Evolutionary conservation across 1,140 invertebrate species (phyloP).

Genomic region (Holotrichia oblita): DNA sequence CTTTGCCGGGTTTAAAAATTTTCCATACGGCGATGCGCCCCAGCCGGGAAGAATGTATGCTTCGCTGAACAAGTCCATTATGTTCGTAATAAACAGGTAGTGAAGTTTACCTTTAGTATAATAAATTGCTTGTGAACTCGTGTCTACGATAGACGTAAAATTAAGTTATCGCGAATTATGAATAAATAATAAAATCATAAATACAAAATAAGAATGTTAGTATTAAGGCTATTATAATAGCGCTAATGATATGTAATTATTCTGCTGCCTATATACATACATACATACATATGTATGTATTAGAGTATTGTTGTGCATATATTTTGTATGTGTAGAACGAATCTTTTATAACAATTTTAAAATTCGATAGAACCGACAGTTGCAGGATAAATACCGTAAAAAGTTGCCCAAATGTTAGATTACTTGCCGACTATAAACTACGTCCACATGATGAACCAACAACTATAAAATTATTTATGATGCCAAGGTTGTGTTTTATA

Average conservation of each 20-base stretch:
- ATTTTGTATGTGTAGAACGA: no score
- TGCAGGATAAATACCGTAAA: background rate
- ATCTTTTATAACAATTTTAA: background rate
- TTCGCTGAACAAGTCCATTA: background rate
- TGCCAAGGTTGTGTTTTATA: background rate
- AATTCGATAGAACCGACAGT: background rate
- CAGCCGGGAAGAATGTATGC: background rate
- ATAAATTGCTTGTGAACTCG: no score
- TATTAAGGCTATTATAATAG: no score
- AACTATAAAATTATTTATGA: background rate
- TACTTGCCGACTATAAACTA: background rate
- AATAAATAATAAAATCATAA: no score
- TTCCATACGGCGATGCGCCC: background rate
- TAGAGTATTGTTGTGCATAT: no score
- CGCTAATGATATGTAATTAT: no score
- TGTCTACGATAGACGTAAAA: no score
- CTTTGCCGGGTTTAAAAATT: background rate
- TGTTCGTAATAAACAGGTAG: background rate
- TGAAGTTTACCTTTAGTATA: background rate
- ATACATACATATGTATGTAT: no score
- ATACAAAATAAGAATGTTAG: no score
- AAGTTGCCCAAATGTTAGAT: background rate
- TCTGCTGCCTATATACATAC: no score
- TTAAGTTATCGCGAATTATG: no score
- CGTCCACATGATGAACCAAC: background rate